phyloP scores from a whole-genome alignment of 2,888 invertebrate genomes.

The Mallateleia sp. region DNA sequence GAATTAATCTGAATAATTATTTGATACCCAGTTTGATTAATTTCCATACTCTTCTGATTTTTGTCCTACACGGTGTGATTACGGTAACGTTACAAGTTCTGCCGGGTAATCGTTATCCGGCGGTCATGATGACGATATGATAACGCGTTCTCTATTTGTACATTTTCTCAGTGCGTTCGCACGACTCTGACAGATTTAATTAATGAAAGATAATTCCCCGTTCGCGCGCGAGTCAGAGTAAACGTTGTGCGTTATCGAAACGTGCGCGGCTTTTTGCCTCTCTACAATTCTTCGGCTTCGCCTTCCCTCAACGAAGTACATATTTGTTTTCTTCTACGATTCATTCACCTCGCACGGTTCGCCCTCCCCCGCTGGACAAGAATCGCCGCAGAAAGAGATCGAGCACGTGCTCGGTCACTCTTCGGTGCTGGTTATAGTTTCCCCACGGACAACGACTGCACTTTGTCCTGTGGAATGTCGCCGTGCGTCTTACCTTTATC shows the following conservation, averaged over 20 bases:
- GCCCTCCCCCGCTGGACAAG: conserved; percentile 58
- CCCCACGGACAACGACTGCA: conserved; percentile 75
- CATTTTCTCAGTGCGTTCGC: conserved; percentile 22
- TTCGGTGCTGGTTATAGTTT: conserved; percentile 72
- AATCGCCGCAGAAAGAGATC: conserved; percentile 48
- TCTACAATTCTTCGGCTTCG: conserved; percentile 49
- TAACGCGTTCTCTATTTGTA: conserved; percentile 42
- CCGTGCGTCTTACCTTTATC: conserved; percentile 76
- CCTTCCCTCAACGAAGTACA: conserved; percentile 60
- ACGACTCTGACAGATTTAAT: conserved; percentile 53
- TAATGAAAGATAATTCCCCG: conserved; percentile 49
- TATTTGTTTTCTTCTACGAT: conserved; percentile 70
- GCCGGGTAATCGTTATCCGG: conserved; percentile 46
- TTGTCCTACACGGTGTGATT: conserved; percentile 34
- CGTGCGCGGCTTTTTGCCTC: conserved; percentile 44
- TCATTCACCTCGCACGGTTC: conserved; percentile 71
- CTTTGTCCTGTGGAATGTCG: conserved; percentile 77
- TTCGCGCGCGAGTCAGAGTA: conserved; percentile 5
- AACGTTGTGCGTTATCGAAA: conserved; percentile 55
- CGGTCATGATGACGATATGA: conserved; percentile 44
- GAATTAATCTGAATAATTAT: conserved; percentile 55
- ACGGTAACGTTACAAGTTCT: too few relatives aligned
- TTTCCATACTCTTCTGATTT: conserved; percentile 23
- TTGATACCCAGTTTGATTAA: conserved; percentile 61
- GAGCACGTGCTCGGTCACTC: conserved; percentile 74